phyloP scores from a whole-genome alignment of 2,797 vertebrate genomes.

The Argya squamiceps region DNA sequence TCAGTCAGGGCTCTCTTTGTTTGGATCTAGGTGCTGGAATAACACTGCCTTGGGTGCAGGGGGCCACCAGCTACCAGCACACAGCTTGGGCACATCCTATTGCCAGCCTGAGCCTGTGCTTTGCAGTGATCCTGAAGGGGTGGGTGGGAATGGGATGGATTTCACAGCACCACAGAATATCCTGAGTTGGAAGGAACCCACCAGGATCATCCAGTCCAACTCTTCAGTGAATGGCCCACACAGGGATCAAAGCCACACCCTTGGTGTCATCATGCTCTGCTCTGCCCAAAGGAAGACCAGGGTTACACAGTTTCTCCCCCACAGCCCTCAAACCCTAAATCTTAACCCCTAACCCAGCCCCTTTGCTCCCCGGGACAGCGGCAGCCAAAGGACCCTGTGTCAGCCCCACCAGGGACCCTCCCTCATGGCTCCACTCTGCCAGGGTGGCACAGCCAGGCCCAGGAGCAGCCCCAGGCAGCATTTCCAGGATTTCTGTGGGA shows the following conservation, averaged over 20 bases:
- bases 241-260: not conserved
- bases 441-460: not conserved
- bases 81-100: rapidly evolving
- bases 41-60: not conserved
- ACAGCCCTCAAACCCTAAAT: not conserved
- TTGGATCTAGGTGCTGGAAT: not conserved
- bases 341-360: not conserved
- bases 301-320: not conserved
- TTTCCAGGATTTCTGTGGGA: not conserved
- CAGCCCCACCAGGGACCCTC: not conserved
- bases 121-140: not conserved
- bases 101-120: not conserved
- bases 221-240: not conserved
- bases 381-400: not conserved
- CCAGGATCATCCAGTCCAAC: not conserved
- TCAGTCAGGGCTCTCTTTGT: not conserved
- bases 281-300: no score
- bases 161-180: not conserved
- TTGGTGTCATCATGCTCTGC: not conserved
- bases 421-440: rapidly evolving
- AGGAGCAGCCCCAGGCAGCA: not conserved
- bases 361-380: not conserved
- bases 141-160: rapidly evolving
- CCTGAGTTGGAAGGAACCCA: not conserved
- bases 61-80: not conserved